Base-by-base conservation (phyloP, 2,797 vertebrate genomes). In the Cirrhinus mrigala region DNA sequence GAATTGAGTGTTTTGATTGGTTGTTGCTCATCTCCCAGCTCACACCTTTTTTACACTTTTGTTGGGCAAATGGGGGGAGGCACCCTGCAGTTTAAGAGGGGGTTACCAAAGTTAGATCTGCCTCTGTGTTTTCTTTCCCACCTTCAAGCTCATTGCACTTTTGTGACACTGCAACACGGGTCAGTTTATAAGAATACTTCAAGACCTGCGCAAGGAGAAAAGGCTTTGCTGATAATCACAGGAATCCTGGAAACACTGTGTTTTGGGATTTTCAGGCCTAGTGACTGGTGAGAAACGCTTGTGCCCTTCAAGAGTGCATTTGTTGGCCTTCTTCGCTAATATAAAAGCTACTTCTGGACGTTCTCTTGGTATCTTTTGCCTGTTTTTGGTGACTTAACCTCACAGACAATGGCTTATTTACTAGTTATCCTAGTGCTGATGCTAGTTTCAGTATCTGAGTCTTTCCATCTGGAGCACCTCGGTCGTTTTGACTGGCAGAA, bases 51-150 rank as follows among this genome's bases (percentile, higher is more conserved):
- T 60, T 40, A 27, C 62, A 86, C 73, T 37, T 80, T 83, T 84
- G 82, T 84, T 79, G 56, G 27, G 76, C 83, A 71, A 85, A 85
- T 64, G 68, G 76, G 44, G 50, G 84, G 79, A 62, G 85, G 68
- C 79, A 84, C 79, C 82, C 83, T 86, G 78, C 85, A 86, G 73
- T 90, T 92, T 92, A 90, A 91, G 52, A 84, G 83, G 86, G 70
- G 87, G 85, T 76, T 73, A 77, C 69, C 54, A n/a, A 50, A 62
- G 44, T 70, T 60, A 86, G 60, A 60, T 70, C 58, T 75, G 37
- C 37, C 37, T 73, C 56, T 84, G 37, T 69, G 60, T 84, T 83
- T 84, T 83, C 52, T 78, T 70, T 48, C 78, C 58, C 27, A 80
- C 70, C 40, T 62, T 68, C 76, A 44, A 20, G 22, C 27, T 75